phyloP scores from a whole-genome alignment of 1,140 invertebrate genomes.

The Lepidotrigona ventralis region DNA sequence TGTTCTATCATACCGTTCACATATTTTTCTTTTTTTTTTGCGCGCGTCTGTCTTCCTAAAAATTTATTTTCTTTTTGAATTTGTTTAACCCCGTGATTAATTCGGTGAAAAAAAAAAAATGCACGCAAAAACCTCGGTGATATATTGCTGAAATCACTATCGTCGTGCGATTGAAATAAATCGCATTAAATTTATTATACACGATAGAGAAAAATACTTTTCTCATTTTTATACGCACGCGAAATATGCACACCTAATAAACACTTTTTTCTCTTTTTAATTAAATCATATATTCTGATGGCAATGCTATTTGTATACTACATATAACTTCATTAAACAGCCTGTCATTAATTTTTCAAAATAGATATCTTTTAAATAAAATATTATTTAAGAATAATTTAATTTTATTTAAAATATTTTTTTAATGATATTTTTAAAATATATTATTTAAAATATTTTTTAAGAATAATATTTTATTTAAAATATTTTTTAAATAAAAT shows the following conservation, averaged over 20 bases:
- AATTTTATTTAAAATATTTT: too few species aligned
- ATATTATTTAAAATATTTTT: too few species aligned
- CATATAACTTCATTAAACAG: neutral
- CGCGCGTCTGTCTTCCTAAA: neutral
- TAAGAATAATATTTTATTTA: too few species aligned
- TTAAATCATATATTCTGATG: neutral
- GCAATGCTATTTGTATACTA: neutral
- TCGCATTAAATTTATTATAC: neutral
- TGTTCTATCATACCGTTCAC: neutral
- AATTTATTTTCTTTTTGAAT: neutral
- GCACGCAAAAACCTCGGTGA: neutral
- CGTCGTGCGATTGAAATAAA: neutral
- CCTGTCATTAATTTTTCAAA: neutral
- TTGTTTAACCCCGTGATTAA: neutral
- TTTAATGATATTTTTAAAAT: too few species aligned
- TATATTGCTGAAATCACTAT: neutral
- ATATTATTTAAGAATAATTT: too few species aligned
- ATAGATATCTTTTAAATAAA: too few species aligned
- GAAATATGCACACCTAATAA: neutral
- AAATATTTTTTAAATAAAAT: too few species aligned
- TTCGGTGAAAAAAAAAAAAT: neutral
- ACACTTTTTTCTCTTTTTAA: neutral
- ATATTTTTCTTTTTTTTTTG: neutral
- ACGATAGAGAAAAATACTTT: neutral
- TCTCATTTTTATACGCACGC: neutral